phyloP scores from a whole-genome alignment of 2,113 vertebrate species.

The Emydura subglobosa region DNA sequence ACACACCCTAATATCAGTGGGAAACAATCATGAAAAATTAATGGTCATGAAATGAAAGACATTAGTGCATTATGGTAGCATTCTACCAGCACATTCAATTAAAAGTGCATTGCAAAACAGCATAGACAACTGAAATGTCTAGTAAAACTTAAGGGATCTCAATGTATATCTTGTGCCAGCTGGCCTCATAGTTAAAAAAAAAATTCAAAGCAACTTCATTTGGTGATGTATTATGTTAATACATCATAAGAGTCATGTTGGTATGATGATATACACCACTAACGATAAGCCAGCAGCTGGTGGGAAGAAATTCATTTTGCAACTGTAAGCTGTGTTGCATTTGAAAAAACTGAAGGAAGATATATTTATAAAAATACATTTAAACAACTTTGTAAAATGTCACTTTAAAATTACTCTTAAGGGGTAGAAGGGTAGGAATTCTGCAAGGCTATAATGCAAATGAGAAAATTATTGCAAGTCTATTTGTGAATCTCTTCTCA shows the following conservation, averaged over 20 bases:
- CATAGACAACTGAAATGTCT: not conserved
- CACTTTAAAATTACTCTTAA: not conserved
- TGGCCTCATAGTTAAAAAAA: not conserved
- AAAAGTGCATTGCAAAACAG: not conserved
- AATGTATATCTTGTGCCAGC: not conserved
- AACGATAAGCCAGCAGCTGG: constrained; percentile 1
- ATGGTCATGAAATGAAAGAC: not conserved
- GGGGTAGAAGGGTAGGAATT: not conserved
- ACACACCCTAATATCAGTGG: not conserved
- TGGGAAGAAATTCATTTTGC: not conserved
- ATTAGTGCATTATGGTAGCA: not conserved
- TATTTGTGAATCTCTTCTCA: not conserved
- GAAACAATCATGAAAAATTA: not conserved
- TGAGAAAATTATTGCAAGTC: not conserved
- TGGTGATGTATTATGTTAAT: constrained; percentile 5
- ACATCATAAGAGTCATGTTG: not conserved
- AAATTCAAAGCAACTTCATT: not conserved
- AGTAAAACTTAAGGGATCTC: not conserved
- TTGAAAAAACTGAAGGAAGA: not conserved
- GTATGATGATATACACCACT: not conserved
- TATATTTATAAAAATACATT: not conserved
- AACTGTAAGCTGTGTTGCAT: not conserved
- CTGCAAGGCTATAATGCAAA: not conserved
- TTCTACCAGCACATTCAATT: not conserved
- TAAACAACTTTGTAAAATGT: not conserved